These are phyloP conservation scores for Lepidurus packardi DNA, from an alignment of 1,140 invertebrate genomes.

Conservation along the genomic window DNA sequence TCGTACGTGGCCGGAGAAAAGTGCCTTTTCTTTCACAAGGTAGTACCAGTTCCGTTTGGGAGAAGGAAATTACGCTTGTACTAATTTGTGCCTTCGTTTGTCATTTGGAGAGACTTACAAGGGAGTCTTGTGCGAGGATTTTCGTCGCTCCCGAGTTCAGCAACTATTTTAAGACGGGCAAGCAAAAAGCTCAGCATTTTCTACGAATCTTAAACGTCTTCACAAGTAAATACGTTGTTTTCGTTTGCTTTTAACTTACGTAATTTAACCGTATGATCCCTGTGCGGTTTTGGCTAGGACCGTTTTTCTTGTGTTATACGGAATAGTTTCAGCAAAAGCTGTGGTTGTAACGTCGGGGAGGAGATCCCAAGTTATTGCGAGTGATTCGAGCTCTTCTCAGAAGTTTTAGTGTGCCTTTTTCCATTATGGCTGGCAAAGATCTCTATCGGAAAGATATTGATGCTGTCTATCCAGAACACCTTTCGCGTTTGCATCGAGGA, in stretches of 20 bases:
- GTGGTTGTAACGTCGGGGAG: background rate
- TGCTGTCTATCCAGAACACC: constrained; percentile 32
- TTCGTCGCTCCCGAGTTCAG: background rate
- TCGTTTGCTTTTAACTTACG: no score
- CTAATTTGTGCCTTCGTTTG: background rate
- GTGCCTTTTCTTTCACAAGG: background rate
- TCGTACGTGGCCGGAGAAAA: constrained; percentile 9
- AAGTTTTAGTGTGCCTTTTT: background rate
- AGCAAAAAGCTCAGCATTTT: background rate
- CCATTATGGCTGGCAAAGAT: constrained; percentile 32
- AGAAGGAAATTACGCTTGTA: background rate
- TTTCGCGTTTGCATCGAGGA: constrained; percentile 32
- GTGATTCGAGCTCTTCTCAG: background rate
- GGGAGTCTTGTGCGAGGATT: background rate
- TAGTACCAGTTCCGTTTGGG: background rate
- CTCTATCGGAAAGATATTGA: constrained; percentile 33
- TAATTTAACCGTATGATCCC: no score
- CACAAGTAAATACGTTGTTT: no score
- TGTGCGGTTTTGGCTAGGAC: no score
- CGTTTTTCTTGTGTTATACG: no score
- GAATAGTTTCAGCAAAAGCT: no score
- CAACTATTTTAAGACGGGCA: background rate
- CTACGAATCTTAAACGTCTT: background rate
- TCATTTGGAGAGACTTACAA: background rate
- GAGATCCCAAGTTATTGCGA: background rate